Conservation (phyloP, 2,797 vertebrate species). For the Australoheros facetus region DNA sequence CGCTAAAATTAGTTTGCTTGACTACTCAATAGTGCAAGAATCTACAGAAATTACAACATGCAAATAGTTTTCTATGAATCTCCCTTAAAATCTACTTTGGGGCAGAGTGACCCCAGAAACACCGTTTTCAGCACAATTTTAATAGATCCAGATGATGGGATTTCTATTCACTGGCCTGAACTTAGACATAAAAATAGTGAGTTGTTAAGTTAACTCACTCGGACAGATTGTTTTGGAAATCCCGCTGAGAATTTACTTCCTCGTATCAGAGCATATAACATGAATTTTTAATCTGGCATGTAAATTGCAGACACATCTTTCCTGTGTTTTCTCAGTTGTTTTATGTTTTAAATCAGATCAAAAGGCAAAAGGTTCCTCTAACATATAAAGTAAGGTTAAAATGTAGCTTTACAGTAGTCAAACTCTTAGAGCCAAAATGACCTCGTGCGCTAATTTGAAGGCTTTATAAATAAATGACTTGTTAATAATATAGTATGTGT, state of each 20-base stretch:
- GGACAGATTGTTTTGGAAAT: slow-evolving; percentile 26
- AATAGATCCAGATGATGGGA: not conserved
- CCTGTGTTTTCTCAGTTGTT: slow-evolving; percentile 9
- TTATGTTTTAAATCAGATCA: not conserved
- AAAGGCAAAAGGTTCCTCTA: not conserved
- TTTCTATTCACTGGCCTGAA: slow-evolving; percentile 10
- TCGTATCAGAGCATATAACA: slow-evolving; percentile 15
- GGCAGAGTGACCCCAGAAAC: not conserved
- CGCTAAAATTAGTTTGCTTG: not conserved
- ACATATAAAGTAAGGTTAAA: slow-evolving; percentile 11
- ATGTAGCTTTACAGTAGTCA: slow-evolving; percentile 29
- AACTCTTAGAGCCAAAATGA: slow-evolving; percentile 46
- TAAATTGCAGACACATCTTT: slow-evolving; percentile 39
- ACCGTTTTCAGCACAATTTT: not conserved
- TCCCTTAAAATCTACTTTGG: not conserved
- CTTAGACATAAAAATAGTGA: slow-evolving; percentile 19
- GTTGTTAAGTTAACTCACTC: slow-evolving; percentile 31
- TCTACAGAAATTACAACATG: not conserved
- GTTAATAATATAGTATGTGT: slow-evolving; percentile 58
- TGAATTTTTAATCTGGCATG: slow-evolving; percentile 44
- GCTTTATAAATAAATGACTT: slow-evolving; percentile 49
- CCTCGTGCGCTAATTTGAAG: slow-evolving; percentile 52
- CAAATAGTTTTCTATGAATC: not conserved
- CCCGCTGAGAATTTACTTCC: not conserved
- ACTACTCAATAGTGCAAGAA: not conserved